A percentile compares a stretch with the other conserved stretches of the same genome.
Evolutionary conservation across 1,140 invertebrate genomes (phyloP).

Genomic region (Listronotus bonariensis): DNA sequence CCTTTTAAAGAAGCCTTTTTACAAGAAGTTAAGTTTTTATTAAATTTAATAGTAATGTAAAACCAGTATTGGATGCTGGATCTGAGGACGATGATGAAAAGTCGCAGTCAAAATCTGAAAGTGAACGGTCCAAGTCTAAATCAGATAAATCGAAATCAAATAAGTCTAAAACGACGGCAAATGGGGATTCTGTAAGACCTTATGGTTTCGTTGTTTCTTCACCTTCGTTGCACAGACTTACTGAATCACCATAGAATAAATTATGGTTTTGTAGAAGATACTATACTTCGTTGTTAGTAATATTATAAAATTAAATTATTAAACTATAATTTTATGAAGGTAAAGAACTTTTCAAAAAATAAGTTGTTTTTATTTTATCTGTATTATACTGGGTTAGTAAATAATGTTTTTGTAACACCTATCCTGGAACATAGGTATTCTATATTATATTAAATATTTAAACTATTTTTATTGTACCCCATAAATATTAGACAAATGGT

Average conservation of each 20-base stretch:
- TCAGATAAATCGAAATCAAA: conserved; percentile 6
- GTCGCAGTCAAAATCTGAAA: conserved; percentile 9
- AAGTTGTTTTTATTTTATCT: no score
- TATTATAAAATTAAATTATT: no score
- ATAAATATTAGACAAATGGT: no score
- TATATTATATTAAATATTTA: no score
- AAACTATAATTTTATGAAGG: no score
- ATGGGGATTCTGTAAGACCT: conserved; percentile 22
- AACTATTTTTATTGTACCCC: no score
- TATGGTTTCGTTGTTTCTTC: conserved; percentile 25
- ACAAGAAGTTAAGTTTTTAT: conserved; percentile 67
- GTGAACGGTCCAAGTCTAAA: conserved; percentile 20
- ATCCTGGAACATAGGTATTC: no score
- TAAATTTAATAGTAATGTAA: conserved; percentile 75
- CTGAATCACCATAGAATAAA: conserved; percentile 20
- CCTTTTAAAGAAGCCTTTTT: conserved; percentile 42
- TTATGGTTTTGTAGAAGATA: no score
- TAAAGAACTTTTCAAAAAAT: no score
- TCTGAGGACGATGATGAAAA: conserved; percentile 23
- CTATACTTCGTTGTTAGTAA: no score
- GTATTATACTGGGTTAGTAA: no score
- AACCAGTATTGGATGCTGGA: conserved; percentile 54
- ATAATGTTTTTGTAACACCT: no score
- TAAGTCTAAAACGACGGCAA: conserved; percentile 11
- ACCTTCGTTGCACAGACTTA: conserved; percentile 26